phyloP scores from a whole-genome alignment of 2,888 invertebrate species.

The Tineola bisselliella region DNA sequence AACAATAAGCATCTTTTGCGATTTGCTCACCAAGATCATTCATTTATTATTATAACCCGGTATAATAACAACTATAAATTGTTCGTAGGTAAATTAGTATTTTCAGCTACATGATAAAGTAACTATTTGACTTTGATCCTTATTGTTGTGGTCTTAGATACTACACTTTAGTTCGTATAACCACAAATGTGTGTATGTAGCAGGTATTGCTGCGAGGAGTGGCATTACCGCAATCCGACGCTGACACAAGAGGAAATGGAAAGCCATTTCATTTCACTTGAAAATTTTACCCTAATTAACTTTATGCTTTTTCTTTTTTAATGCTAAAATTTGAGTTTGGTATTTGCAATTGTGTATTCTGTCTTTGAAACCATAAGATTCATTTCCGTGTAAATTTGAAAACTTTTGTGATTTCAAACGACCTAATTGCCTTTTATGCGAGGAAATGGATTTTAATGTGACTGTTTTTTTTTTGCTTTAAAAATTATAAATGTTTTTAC shows the following conservation, averaged over 20 bases:
- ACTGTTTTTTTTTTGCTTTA: too few species aligned
- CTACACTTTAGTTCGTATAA: background rate
- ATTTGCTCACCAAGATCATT: too few species aligned
- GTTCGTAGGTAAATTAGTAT: background rate
- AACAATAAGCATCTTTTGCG: too few species aligned
- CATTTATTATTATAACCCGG: background rate
- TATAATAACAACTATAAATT: background rate
- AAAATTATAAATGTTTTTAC: too few species aligned
- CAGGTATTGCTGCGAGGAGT: background rate
- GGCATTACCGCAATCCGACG: conserved; percentile 10
- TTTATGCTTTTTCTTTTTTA: conserved; percentile 5
- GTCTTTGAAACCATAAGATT: background rate
- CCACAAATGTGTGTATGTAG: background rate
- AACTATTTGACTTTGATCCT: background rate
- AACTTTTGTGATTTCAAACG: background rate
- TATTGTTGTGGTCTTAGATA: background rate
- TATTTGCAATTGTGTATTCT: background rate
- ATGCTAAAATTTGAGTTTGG: background rate
- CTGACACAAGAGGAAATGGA: conserved; percentile 39
- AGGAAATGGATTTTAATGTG: background rate
- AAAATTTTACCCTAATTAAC: conserved; percentile 21
- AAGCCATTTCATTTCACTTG: conserved; percentile 45
- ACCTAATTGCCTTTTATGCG: background rate
- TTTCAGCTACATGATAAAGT: background rate
- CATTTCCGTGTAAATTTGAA: background rate